Base-by-base conservation (phyloP, 2,888 invertebrate species). In the Monopis laevigella region DNA sequence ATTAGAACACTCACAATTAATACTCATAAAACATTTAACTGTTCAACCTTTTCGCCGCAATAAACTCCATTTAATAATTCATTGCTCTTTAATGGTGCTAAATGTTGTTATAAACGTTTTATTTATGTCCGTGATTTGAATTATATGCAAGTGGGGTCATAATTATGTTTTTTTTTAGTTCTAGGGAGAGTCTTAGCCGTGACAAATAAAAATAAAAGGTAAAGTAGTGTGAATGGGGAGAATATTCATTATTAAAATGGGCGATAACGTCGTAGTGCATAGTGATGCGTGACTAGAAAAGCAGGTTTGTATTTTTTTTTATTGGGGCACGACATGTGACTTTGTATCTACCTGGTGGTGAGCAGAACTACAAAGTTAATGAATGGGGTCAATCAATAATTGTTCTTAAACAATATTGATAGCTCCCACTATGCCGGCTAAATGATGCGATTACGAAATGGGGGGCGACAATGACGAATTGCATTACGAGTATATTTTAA, bases 81-180 rank as follows among this genome's bases (percentile, higher is more conserved):
- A 71, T 71, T 67, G 62, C 59, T 49, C 56, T 59, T 61, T 70
- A 67, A 71, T 63, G 56, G 56, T 53, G 53, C 48, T 62, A 65
- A 74, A 73, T 65, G 62, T 64, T 55, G 53, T 58, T 54, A 62
- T 67, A 65, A 73, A 60, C 59, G 59, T 65, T 68, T 67, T 69
- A 68, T 71, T 68, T 61, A 61, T 56, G 57, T 65, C 60, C 64
- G 59, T 65, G 65, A 70, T 72, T 66, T 62, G 63, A 69, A 66
- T 65, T 59, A 62, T 60, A 50, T 41, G 35, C 42, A 43, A 43
- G 29, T 18, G 29, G 29, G 27, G 26, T 27, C 16, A 14, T 27
- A 16, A 26, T 39, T 39, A 8, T 39, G 17, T 39, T 26, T 16
- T 5, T 7, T 6, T 35, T 28, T 29, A 38, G 40, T 47, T 46